A percentile compares a stretch with the other conserved stretches of the same genome.
Evolutionary conservation across 2,113 vertebrate genomes (phyloP).

Genomic region (Labeo catla): DNA sequence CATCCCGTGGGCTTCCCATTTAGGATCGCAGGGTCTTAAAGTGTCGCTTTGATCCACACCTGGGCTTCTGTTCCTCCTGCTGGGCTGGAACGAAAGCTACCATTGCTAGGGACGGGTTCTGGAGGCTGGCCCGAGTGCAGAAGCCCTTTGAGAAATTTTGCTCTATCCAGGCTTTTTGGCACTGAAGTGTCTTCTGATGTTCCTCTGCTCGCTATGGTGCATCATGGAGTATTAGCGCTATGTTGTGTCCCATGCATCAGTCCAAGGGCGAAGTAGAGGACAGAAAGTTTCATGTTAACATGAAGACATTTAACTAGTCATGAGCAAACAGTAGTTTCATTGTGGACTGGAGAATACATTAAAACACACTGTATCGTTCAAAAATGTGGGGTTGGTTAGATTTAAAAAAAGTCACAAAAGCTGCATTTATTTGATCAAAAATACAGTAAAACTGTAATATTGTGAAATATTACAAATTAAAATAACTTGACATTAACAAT

Average conservation of each 20-base stretch:
- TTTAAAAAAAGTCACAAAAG: background rate
- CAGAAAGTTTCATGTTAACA: slow-evolving; percentile 1
- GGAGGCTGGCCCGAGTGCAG: slow-evolving; percentile 53
- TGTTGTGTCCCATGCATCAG: slow-evolving; percentile 48
- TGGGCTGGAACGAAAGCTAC: slow-evolving; percentile 43
- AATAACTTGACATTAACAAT: no score
- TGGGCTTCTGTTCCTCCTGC: slow-evolving; percentile 45
- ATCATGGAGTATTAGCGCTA: slow-evolving; percentile 49
- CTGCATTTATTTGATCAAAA: background rate
- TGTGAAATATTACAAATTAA: background rate
- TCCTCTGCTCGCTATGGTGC: slow-evolving; percentile 44
- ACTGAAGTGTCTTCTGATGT: slow-evolving; percentile 48
- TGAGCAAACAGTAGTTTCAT: background rate
- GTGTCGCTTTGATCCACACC: slow-evolving; percentile 54
- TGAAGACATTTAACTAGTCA: background rate
- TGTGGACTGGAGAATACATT: background rate
- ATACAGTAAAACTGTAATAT: background rate
- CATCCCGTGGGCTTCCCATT: slow-evolving; percentile 41
- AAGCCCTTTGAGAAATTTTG: slow-evolving; percentile 28
- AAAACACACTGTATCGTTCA: background rate
- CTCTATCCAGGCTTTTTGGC: slow-evolving; percentile 55
- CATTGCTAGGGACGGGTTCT: slow-evolving; percentile 39
- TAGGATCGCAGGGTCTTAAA: slow-evolving; percentile 40
- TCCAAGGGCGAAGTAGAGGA: slow-evolving; percentile 54
- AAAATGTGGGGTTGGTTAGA: background rate